Evolutionary conservation across 2,113 vertebrate genomes (phyloP), one percentile per base, ranked within the genome.

Genomic region (Apistogramma diplotaenia): DNA sequence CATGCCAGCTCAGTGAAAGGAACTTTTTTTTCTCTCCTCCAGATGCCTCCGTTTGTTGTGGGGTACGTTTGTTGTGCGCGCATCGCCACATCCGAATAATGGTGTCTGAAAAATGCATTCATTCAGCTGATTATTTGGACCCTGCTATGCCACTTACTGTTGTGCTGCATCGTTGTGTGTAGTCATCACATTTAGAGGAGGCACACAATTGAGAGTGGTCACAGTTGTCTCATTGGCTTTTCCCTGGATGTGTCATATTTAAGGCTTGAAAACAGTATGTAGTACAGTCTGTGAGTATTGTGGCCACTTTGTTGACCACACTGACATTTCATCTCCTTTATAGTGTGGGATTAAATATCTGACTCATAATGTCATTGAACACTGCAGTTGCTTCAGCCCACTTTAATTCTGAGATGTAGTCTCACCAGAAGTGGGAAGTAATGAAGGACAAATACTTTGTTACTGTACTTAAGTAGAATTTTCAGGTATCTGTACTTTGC

Each of bases 1-100:
- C 93, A 88, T 89, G 92, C 91, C 88, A 85, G 92, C 93, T 93
- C 92, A 92, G 92, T 93, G 92, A 94, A 93, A 94, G 88, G 88
- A 94, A 93, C 90, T 91, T 92, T 93, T 90, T 90, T 89, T 75
- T 71, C 27, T 74, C 88, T 84, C 82, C 80, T 90, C 89, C 82
- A 84, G 88, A 92, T 89, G 89, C 90, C 85, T 90, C 49, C 81
- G 88, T 93, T 92, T 93, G 89, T 93, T 94, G 93, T 91, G 85
- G 86, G 87, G 86, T 86, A 76, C 85, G 90, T 90, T 92, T 92
- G 90, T 91, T 91, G 92, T 91, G 85, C 13, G 83, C 79, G 82
- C 85, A 85, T 91, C 82, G 46, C 86, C 88, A 89, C 89, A 93
- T 92, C 87, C 86, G 77, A 92, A 94, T 92, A 94, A 93, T 93